phyloP scores from a whole-genome alignment of 2,113 vertebrate genomes.

The Hassar affinis region DNA sequence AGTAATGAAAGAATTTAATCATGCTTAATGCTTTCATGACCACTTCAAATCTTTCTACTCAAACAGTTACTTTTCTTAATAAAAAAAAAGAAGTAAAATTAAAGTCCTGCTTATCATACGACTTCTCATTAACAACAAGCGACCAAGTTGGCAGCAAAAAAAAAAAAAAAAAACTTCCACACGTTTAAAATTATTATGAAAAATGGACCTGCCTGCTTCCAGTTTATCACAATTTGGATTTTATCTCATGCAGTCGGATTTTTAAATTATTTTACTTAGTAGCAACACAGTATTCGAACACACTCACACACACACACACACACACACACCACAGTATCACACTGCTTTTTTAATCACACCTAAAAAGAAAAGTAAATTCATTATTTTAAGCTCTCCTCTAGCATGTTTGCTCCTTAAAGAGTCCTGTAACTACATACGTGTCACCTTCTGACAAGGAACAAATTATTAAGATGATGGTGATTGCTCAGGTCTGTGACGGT shows the following conservation, averaged over 20 bases:
- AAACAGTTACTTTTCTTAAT: constrained; percentile 14
- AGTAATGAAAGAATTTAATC: constrained; percentile 28
- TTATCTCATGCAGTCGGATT: constrained; percentile 28
- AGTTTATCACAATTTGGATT: not conserved
- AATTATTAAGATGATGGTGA: constrained; percentile 5
- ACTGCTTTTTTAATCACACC: constrained; percentile 22
- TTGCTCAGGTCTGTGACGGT: constrained; percentile 18
- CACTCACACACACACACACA: constrained; percentile 22
- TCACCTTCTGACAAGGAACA: constrained; percentile 24
- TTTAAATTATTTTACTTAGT: constrained; percentile 4
- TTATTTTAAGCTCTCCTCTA: constrained; percentile 35
- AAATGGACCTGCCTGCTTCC: constrained; percentile 6
- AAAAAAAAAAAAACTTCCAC: not conserved
- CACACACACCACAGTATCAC: constrained; percentile 13
- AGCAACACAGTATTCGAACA: constrained; percentile 1
- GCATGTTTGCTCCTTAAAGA: constrained; percentile 17
- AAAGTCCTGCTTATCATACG: not conserved
- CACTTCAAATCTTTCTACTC: constrained; percentile 29
- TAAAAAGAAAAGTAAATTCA: constrained; percentile 37
- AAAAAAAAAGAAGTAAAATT: not conserved
- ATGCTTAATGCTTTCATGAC: constrained; percentile 44
- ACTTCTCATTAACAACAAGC: not conserved
- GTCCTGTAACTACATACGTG: not conserved
- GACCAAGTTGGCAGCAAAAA: not conserved
- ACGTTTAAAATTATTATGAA: not conserved